These are phyloP conservation scores for Lordiphosa clarofinis DNA, from an alignment of 1,140 invertebrate species.

Conservation along the genomic window DNA sequence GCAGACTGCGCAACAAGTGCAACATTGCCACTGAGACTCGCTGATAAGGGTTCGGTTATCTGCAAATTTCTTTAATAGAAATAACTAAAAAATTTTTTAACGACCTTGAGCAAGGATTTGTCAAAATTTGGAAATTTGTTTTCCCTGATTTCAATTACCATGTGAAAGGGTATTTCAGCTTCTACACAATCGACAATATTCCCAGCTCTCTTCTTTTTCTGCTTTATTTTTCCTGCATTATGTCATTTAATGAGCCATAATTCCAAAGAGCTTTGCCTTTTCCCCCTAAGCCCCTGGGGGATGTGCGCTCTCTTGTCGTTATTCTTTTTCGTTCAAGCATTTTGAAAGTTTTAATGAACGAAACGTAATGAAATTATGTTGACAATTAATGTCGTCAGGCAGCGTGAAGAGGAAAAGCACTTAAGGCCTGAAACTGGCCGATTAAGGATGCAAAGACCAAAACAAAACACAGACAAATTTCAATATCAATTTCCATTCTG, in stretches of 20 bases:
- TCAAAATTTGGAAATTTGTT: no score
- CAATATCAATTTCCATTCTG: not conserved
- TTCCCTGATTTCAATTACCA: no score
- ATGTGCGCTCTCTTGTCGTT: slow-evolving; percentile 27
- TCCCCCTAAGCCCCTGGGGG: slow-evolving; percentile 19
- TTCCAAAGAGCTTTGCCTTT: slow-evolving; percentile 40
- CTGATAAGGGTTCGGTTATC: no score
- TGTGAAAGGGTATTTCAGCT: no score
- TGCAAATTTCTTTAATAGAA: no score
- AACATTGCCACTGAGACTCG: no score
- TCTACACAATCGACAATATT: no score
- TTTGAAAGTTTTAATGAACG: slow-evolving; percentile 69
- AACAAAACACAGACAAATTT: no score
- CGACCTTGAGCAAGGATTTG: no score
- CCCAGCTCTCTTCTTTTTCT: no score
- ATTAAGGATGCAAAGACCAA: slow-evolving; percentile 7
- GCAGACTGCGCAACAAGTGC: no score
- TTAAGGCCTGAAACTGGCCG: slow-evolving; percentile 19
- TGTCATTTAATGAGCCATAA: slow-evolving; percentile 74
- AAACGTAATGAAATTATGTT: slow-evolving; percentile 67
- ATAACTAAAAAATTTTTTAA: no score
- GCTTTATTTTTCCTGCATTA: slow-evolving; percentile 45
- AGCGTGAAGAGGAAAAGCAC: slow-evolving; percentile 16
- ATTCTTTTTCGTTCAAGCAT: slow-evolving; percentile 28
- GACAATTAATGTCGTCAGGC: slow-evolving; percentile 52